Conservation (phyloP, 2,113 vertebrate species). For the Tragelaphus scriptus region DNA sequence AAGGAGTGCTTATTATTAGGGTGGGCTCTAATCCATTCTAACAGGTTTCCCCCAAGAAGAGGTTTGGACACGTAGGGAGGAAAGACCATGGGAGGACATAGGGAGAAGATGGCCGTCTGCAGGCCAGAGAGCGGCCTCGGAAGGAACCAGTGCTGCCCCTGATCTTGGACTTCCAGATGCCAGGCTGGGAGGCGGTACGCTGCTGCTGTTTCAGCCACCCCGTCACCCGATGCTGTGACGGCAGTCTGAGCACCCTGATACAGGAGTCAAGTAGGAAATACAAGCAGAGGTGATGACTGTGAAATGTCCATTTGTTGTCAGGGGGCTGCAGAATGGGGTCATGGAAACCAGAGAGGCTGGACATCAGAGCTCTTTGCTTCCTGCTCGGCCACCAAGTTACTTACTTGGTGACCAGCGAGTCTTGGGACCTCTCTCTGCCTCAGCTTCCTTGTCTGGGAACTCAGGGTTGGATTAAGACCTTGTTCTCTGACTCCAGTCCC, state of each 20-base stretch:
- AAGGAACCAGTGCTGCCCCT: neutral
- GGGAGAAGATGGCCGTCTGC: neutral
- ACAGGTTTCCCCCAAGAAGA: neutral
- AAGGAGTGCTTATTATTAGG: neutral
- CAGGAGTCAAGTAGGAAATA: neutral
- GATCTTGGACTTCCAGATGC: neutral
- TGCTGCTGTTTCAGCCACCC: neutral
- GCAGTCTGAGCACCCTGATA: neutral
- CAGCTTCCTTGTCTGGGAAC: neutral
- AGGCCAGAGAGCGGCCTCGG: neutral
- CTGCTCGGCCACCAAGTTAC: neutral
- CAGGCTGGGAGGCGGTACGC: no score
- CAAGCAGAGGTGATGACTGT: neutral
- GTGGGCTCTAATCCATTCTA: neutral
- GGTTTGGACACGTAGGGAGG: neutral
- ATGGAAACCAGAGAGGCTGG: neutral
- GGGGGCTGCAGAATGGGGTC: neutral
- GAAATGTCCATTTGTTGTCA: neutral
- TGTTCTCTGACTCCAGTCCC: neutral
- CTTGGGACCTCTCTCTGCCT: neutral
- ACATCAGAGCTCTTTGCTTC: neutral
- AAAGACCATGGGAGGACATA: neutral
- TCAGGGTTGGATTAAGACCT: neutral
- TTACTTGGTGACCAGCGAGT: neutral
- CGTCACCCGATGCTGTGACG: rapidly evolving